Conservation (phyloP, 2,797 vertebrate genomes). For the Liparis tanakae region DNA sequence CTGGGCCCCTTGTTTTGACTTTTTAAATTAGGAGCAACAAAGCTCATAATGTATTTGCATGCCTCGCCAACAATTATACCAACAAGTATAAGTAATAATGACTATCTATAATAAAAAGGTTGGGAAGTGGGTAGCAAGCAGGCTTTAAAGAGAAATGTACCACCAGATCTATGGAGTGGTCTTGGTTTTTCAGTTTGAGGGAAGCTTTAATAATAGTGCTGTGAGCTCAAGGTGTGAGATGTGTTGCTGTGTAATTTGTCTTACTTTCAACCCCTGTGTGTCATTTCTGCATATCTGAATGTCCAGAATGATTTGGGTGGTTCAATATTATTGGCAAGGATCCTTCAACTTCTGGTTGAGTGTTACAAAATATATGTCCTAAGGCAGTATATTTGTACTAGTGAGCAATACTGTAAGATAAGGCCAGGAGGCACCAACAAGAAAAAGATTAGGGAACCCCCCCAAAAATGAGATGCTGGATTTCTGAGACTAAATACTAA, state of each 20-base stretch:
- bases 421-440: not conserved
- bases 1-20: not conserved
- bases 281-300: not conserved
- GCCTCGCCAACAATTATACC: not conserved
- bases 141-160: not conserved
- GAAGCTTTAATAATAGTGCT: constrained; percentile 1
- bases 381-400: not conserved
- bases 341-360: not conserved
- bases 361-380: not conserved
- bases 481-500: not conserved
- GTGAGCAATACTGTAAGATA: not conserved
- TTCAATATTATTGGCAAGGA: not conserved
- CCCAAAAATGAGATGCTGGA: not conserved
- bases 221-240: not conserved
- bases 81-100: not conserved
- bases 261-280: not conserved
- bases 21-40: not conserved
- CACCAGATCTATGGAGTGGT: not conserved
- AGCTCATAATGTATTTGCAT: not conserved
- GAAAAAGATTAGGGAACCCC: no score
- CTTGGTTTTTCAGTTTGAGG: not conserved
- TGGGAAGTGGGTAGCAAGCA: not conserved
- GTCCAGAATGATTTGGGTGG: not conserved
- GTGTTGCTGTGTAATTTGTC: not conserved
- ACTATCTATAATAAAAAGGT: not conserved